These are phyloP conservation scores for Danionella dracula DNA, from an alignment of 2,797 vertebrate species.

Conservation along the genomic window DNA sequence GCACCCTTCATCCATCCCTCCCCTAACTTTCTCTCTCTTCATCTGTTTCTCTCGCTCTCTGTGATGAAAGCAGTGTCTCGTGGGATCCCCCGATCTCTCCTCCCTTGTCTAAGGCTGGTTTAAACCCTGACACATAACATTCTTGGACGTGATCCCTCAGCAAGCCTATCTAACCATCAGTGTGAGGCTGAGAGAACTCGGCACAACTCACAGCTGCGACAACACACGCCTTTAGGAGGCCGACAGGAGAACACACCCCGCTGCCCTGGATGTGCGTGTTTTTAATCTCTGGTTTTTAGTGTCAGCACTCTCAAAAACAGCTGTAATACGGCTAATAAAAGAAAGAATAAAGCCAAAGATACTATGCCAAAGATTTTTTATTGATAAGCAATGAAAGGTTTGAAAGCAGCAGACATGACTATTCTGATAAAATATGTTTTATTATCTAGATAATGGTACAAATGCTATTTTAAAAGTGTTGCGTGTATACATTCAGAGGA, in stretches of 20 bases:
- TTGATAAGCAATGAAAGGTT: too few species aligned
- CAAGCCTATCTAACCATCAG: constrained; percentile 54
- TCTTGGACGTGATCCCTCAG: constrained; percentile 21
- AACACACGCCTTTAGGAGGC: constrained; percentile 51
- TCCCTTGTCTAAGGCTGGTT: background rate
- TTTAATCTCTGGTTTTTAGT: constrained; percentile 10
- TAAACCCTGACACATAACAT: constrained; percentile 15
- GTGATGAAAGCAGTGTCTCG: constrained; percentile 5
- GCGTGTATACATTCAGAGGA: too few species aligned
- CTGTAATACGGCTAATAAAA: too few species aligned
- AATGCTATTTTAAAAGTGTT: too few species aligned
- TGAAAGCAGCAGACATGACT: too few species aligned
- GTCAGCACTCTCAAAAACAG: background rate
- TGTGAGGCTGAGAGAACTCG: constrained; percentile 54
- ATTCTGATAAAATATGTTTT: too few species aligned
- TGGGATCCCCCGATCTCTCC: background rate
- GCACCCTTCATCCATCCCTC: background rate
- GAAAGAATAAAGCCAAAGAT: too few species aligned
- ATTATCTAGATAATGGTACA: too few species aligned
- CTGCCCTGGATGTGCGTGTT: constrained; percentile 1
- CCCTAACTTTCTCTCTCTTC: background rate
- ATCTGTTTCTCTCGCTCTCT: background rate
- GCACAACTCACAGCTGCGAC: constrained; percentile 62
- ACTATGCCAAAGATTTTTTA: too few species aligned
- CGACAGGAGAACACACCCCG: constrained; percentile 22